These are phyloP conservation scores for Pangasius larnaudii DNA, from an alignment of 2,797 vertebrate genomes.

Conservation along the genomic window DNA sequence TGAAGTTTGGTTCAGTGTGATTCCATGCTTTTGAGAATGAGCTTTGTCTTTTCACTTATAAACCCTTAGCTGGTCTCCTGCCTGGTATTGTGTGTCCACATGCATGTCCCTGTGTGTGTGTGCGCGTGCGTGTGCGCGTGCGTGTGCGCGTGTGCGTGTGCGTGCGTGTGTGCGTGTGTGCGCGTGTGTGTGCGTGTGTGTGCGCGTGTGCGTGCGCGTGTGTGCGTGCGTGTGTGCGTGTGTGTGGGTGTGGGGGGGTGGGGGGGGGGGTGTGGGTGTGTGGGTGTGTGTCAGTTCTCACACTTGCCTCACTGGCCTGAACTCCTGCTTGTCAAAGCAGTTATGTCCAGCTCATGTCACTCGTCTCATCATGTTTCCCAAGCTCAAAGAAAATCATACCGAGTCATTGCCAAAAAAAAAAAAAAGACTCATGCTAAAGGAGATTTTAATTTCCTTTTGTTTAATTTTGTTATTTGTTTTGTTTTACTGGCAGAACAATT, in stretches of 20 bases:
- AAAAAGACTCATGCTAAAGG: slow-evolving; percentile 38
- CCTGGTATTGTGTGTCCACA: neutral
- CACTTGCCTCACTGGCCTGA: neutral
- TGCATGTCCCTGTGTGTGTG: neutral
- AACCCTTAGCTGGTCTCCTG: neutral
- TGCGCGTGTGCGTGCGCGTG: no score
- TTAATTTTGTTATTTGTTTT: slow-evolving; percentile 1
- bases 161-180: neutral
- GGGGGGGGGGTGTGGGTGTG: no score
- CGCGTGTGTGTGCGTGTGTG: neutral
- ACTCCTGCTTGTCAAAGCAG: neutral
- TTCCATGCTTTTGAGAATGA: neutral
- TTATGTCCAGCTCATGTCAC: neutral
- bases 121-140: neutral
- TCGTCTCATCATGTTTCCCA: neutral
- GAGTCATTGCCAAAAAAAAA: neutral
- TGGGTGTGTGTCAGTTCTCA: neutral
- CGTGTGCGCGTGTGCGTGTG: neutral
- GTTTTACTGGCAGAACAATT: slow-evolving; percentile 51
- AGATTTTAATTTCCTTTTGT: slow-evolving; percentile 15
- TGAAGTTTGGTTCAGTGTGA: neutral
- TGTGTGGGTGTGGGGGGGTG: neutral
- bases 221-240: neutral
- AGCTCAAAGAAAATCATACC: neutral
- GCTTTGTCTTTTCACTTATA: neutral